Base-by-base conservation (phyloP, 2,113 vertebrate species). In the Diphyllodes magnificus region DNA sequence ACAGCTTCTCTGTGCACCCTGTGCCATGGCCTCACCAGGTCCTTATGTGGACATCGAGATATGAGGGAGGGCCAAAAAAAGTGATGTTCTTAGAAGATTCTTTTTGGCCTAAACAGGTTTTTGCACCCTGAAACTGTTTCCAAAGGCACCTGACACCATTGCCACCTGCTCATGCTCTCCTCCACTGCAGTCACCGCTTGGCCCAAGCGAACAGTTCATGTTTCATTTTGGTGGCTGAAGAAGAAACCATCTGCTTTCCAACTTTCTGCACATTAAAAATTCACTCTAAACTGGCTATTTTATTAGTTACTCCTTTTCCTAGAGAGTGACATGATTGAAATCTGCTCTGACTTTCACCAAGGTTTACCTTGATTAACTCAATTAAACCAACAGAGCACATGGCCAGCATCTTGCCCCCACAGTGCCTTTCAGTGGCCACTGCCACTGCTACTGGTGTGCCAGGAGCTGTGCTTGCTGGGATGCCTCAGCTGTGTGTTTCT, bases 101-200 rank as follows among this genome's bases (percentile, higher is more conserved):
- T 39, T 72, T 88, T 77, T 64, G 14, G 23, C 65, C 49, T 45
- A 18, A 86, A 71, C 6, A n/a, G 31, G 2, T 51, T 89, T 60
- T 86, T 60, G 25, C 9, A 40, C 18, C 10, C 39, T 66, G 42
- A 53, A 76, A 31, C 33, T 9, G 11, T 79, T 84, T 40, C 65
- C 56, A 60, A 57, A 68, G 22, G 22, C 15, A 28, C 31, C 23
- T 84, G 81, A 30, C 40, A 39, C 25, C 25, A 5, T 2, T 66
- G n/a, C 8, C 31, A 37, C 25, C 40, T 85, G 22, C 20, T 42
- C 3, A 0, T 23, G 44, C n/a, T 50, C 23, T 61, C 50, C 42
- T 69, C 14, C 37, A 2, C 63, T 2, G 1, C 47, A 39, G 4
- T n/a, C 4, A 2, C 24, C 0, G 0, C 27, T 81, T 61, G 45